Evolutionary conservation across 2,888 invertebrate species (phyloP).

Genomic region (Drosophila falleni): DNA sequence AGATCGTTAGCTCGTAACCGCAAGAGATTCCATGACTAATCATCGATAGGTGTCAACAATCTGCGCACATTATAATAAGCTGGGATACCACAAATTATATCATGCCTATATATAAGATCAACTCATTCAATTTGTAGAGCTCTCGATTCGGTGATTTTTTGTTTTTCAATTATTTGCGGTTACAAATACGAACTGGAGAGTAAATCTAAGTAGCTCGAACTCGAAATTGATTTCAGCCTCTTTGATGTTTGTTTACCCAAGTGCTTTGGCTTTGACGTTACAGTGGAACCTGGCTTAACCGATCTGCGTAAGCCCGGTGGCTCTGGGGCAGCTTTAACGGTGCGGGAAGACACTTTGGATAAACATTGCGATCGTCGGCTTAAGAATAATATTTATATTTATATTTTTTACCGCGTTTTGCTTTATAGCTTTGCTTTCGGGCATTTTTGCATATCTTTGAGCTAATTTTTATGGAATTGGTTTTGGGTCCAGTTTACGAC

Average conservation of each 20-base stretch:
- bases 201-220: constrained; percentile 49
- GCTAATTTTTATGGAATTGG: constrained; percentile 71
- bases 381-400: constrained; percentile 67
- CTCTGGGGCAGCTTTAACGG: constrained; percentile 68
- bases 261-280: constrained; percentile 21
- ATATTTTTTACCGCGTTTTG: constrained; percentile 46
- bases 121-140: constrained; percentile 42
- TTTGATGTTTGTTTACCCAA: constrained; percentile 44
- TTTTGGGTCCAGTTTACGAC: constrained; percentile 38
- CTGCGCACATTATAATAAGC: constrained; percentile 40
- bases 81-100: constrained; percentile 57
- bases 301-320: constrained; percentile 76
- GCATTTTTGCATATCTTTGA: constrained; percentile 68
- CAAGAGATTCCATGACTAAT: constrained; percentile 68
- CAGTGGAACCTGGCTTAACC: constrained; percentile 24
- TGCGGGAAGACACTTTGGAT: constrained; percentile 48
- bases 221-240: constrained; percentile 53
- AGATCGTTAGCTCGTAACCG: constrained; percentile 36
- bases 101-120: constrained; percentile 58
- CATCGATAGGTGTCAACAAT: constrained; percentile 46
- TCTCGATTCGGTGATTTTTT: constrained; percentile 44
- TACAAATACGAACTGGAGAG: constrained; percentile 16
- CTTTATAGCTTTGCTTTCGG: constrained; percentile 32
- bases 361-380: constrained; percentile 68
- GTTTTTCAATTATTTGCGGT: constrained; percentile 38